Conservation (phyloP, 2,113 vertebrate species). For the Vimba vimba region DNA sequence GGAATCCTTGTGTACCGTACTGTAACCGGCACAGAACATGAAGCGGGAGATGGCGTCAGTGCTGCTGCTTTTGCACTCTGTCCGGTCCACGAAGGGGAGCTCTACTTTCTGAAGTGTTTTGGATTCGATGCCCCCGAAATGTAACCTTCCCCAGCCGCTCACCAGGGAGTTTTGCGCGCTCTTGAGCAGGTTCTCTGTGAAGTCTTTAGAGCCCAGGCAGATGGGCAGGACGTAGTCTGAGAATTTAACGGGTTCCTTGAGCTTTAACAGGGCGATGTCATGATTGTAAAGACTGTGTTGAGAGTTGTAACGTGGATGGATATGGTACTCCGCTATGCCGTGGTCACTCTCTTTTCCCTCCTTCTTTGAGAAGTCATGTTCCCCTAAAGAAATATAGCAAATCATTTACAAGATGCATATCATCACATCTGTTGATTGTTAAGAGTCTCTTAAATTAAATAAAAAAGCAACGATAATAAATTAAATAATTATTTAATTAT, state of each 20-base stretch:
- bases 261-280: constrained; percentile 89
- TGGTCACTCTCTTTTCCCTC: constrained; percentile 80
- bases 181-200: constrained; percentile 81
- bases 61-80: constrained; percentile 82
- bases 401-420: not conserved
- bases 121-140: constrained; percentile 69
- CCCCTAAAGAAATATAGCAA: constrained; percentile 73
- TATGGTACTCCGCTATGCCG: constrained; percentile 69
- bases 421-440: not conserved
- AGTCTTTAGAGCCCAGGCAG: constrained; percentile 85
- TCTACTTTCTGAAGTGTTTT: constrained; percentile 80
- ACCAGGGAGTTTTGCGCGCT: constrained; percentile 73
- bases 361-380: constrained; percentile 68
- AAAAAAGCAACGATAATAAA: too few species aligned
- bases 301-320: constrained; percentile 73
- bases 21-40: constrained; percentile 94
- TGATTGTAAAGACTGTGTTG: constrained; percentile 77
- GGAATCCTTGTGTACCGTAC: constrained; percentile 73
- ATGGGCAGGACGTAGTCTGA: constrained; percentile 81
- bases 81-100: constrained; percentile 84
- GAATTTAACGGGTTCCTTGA: constrained; percentile 73
- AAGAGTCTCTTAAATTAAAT: not conserved
- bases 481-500: too few species aligned
- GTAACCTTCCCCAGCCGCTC: constrained; percentile 86
- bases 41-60: constrained; percentile 74